Evolutionary conservation across 2,888 invertebrate genomes (phyloP), one percentile per base, ranked within the genome.

Genomic region (Macrostomum cliftonense): DNA sequence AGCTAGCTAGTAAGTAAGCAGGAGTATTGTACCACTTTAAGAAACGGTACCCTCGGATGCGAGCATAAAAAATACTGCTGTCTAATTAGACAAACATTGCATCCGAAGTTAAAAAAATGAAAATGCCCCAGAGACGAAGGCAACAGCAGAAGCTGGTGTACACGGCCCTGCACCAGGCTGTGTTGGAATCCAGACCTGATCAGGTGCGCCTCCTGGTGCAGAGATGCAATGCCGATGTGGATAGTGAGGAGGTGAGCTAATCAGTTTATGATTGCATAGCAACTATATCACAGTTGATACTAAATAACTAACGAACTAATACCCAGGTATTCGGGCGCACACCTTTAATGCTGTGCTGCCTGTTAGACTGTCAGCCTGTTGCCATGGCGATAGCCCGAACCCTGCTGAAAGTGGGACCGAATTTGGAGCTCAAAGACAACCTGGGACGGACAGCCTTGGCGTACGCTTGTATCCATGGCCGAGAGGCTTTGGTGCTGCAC

Each of bases 161-260:
- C 55, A 67, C 67, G 12, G 66, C 67, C 5, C 61, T 67, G 0
- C 67, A 67, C 48, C 67, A 67, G 50, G 66, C 67, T 11, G 62
- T 67, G 2, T 54, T 66, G 42, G 65, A 66, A 51, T 59, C 59
- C 37, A 55, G 67, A 5, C 54, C 66, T 9, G 65, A 65, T 45
- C 67, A 67, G 53, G 64, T 65, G 1, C 57, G 66, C 4, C 59
- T 67, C 7, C 58, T 67, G n/a, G 63, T 67, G 13, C 50, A 55
- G 19, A 62, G 62, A 51, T 63, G 65, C 51, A 57, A 58, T 43
- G 61, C 56, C 46, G 59, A 58, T 48, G 60, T 64, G n/a, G 62
- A 67, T 53, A 55, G 55, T 7, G 58, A 58, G 51, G 67, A 67
- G 52, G 52, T 64, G 17, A 28, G 28, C 28, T 9, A 28, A 9